Percentiles rank a stretch among this genome's conserved stretches.
These are phyloP conservation scores for Nixonia krombeini DNA, from an alignment of 1,140 invertebrate genomes.

Conservation along the genomic window DNA sequence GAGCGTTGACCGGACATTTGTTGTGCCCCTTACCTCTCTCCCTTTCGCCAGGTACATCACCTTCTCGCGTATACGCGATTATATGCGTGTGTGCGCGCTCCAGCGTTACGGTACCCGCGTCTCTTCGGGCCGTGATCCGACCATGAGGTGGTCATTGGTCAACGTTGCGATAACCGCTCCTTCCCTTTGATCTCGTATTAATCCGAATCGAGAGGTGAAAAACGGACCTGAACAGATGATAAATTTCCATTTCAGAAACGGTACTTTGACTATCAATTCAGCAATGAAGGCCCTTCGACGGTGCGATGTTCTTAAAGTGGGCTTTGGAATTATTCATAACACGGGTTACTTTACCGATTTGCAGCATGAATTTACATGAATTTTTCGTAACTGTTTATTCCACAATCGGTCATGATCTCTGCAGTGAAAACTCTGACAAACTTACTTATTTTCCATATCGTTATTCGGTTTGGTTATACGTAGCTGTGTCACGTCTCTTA, in stretches of 20 bases:
- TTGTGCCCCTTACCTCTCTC: slow-evolving; percentile 52
- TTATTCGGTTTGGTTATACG: too few species aligned
- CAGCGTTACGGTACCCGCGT: slow-evolving; percentile 51
- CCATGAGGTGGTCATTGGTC: slow-evolving; percentile 53
- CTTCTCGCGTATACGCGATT: slow-evolving; percentile 17
- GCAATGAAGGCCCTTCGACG: slow-evolving; percentile 11
- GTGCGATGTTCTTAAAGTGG: neutral
- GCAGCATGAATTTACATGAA: too few species aligned
- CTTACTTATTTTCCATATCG: too few species aligned
- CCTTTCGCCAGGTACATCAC: slow-evolving; percentile 47
- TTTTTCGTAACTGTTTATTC: too few species aligned
- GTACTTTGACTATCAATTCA: slow-evolving; percentile 30
- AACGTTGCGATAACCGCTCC: slow-evolving; percentile 34
- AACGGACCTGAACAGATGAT: slow-evolving; percentile 4
- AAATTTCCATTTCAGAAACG: slow-evolving; percentile 14
- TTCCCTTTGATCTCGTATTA: slow-evolving; percentile 19
- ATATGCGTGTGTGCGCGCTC: slow-evolving; percentile 45
- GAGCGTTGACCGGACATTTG: slow-evolving; percentile 68
- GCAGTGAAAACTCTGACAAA: too few species aligned
- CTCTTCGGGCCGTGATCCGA: slow-evolving; percentile 37
- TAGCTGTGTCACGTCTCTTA: too few species aligned
- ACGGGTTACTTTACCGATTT: too few species aligned
- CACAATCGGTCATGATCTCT: too few species aligned
- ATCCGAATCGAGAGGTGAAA: slow-evolving; percentile 22
- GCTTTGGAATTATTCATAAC: too few species aligned